Base-by-base conservation (phyloP, 2,888 invertebrate genomes). In the Machimus atricapillus region DNA sequence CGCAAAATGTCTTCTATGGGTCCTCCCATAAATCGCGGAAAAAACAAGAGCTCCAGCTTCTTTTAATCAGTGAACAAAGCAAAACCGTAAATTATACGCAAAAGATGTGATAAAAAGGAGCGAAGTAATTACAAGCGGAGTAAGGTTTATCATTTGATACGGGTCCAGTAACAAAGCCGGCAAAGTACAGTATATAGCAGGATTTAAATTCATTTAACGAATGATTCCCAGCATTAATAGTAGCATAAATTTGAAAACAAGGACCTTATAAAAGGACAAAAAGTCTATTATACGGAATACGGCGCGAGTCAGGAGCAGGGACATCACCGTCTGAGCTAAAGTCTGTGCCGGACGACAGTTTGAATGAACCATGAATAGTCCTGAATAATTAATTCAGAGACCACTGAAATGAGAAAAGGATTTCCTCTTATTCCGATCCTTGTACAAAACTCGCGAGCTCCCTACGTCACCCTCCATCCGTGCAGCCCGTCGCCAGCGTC, bases 371-470 rank as follows among this genome's bases (percentile, higher is more conserved):
- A 81, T 81, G 81, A 81, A 81, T 52, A 52, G 81, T 52, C 12
- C 34, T 81, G 81, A 81, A 81, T 81, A 81, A 81, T 81, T 81
- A 81, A 81, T 81, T 81, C 56, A 56, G 56, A 52, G 81, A 52
- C 81, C 81, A 56, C 52, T 52, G 81, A 81, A 81, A 81, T 34
- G 52, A 81, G 81, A 52, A 52, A 81, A 81, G 56, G 56, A 81
- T 81, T 81, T 81, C 81, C 34, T 56, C 56, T 81, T 81, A 31
- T 81, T 52, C 56, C 56, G 34, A 27, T 81, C 46, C 56, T 52
- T 81, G 34, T 31, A 81, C 16, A 9, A 16, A 27, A 34, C 81
- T 81, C 43, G 52, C 31, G 27, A 16, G 31, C 56, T 52, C 27
- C 16, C 46, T 27, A 12, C 46, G 23, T 19, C 8, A 8, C 19